phyloP scores from a whole-genome alignment of 2,888 invertebrate genomes.

The Hyposoter didymator region DNA sequence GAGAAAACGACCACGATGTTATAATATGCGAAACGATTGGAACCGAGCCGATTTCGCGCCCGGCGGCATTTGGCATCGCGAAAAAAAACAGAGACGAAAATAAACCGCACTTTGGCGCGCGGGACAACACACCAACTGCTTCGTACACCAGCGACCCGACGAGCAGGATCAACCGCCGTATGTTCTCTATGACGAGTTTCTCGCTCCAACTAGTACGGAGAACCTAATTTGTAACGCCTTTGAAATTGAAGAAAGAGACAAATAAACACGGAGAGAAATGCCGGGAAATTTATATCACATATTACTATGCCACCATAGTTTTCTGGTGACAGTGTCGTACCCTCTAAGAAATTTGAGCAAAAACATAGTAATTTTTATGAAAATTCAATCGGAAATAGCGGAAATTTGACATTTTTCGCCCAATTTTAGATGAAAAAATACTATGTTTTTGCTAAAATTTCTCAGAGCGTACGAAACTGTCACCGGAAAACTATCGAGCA shows the following conservation, averaged over 20 bases:
- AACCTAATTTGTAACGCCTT: not conserved
- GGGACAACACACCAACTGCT: not conserved
- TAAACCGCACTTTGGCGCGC: slow-evolving; percentile 60
- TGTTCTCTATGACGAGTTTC: not conserved
- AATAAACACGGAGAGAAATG: not conserved
- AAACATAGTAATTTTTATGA: too few species aligned
- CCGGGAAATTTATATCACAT: too few species aligned
- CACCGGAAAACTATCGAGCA: too few species aligned
- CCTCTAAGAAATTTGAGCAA: too few species aligned
- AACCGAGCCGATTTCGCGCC: slow-evolving; percentile 48
- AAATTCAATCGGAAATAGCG: too few species aligned
- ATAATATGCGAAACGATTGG: slow-evolving; percentile 51
- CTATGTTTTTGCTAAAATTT: too few species aligned
- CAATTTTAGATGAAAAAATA: too few species aligned
- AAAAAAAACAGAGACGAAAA: slow-evolving; percentile 53
- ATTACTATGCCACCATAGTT: too few species aligned
- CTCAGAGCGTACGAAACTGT: too few species aligned
- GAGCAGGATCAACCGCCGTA: slow-evolving; percentile 12
- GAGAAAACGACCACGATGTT: slow-evolving; percentile 4
- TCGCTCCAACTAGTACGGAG: not conserved
- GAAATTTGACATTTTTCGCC: too few species aligned
- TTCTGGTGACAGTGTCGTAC: too few species aligned
- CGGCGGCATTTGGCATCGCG: slow-evolving; percentile 61
- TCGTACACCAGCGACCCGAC: not conserved
- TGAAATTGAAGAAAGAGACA: not conserved